These are phyloP conservation scores for Leptopterna dolabrata DNA, from an alignment of 2,888 invertebrate species.

Conservation along the genomic window DNA sequence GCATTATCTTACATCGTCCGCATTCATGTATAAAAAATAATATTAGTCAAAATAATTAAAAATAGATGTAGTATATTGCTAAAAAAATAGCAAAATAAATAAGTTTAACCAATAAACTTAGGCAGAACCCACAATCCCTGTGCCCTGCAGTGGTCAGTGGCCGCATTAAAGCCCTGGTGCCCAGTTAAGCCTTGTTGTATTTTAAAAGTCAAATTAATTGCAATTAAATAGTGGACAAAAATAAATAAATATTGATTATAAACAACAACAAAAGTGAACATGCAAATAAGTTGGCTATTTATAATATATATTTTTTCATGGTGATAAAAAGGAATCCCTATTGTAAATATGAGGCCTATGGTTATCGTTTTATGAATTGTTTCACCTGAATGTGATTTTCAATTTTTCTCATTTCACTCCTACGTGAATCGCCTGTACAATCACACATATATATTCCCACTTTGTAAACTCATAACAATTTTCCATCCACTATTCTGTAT, in stretches of 20 bases:
- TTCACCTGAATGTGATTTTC: neutral
- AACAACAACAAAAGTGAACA: neutral
- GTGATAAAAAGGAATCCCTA: slow-evolving; percentile 32
- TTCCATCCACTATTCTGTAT: neutral
- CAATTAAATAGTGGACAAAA: slow-evolving; percentile 25
- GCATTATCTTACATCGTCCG: neutral
- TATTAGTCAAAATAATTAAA: neutral
- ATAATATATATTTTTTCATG: slow-evolving; percentile 59
- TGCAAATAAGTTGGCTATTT: slow-evolving; percentile 58
- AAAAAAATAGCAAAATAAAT: neutral
- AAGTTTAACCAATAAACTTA: neutral
- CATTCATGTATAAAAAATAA: neutral
- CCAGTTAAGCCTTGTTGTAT: slow-evolving; percentile 22
- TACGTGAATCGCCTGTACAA: neutral
- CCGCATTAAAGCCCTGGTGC: slow-evolving; percentile 18
- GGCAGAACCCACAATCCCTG: neutral
- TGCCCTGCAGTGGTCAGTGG: neutral
- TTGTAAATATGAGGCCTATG: slow-evolving; percentile 52
- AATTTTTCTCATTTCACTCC: neutral
- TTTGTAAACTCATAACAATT: neutral
- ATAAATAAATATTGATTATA: neutral
- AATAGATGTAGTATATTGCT: neutral
- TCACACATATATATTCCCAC: neutral
- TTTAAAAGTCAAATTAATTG: slow-evolving; percentile 37
- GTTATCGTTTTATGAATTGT: slow-evolving; percentile 17